These are phyloP conservation scores for Drosophila suboccidentalis DNA, from an alignment of 2,888 invertebrate genomes.

Conservation along the genomic window DNA sequence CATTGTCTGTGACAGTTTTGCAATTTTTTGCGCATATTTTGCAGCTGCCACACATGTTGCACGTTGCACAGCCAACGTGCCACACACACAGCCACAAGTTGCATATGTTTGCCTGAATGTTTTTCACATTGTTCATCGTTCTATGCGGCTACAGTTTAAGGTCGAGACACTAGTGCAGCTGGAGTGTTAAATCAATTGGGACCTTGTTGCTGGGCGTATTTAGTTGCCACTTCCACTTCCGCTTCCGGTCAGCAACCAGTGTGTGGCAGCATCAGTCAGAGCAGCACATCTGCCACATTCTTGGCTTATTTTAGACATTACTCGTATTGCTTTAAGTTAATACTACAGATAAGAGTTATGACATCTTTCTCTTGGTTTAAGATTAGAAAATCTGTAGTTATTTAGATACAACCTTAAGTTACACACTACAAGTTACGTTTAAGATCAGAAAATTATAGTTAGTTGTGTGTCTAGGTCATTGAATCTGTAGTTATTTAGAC, in stretches of 20 bases:
- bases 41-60: slow-evolving; percentile 66
- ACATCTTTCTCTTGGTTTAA: not conserved
- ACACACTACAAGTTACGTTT: no score
- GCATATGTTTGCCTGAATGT: slow-evolving; percentile 17
- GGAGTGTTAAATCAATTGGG: slow-evolving; percentile 81
- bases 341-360: not conserved
- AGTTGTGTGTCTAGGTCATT: not conserved
- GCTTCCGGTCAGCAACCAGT: slow-evolving; percentile 28
- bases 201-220: slow-evolving; percentile 74
- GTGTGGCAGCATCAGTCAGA: slow-evolving; percentile 42
- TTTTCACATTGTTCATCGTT: slow-evolving; percentile 54
- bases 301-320: slow-evolving; percentile 53
- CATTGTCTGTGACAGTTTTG: slow-evolving; percentile 53
- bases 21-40: slow-evolving; percentile 67
- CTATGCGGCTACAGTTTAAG: slow-evolving; percentile 13
- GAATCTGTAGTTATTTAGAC: not conserved
- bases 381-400: not conserved
- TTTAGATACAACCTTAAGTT: no score
- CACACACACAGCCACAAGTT: slow-evolving; percentile 19
- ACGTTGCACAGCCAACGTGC: slow-evolving; percentile 58
- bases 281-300: slow-evolving; percentile 63
- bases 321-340: slow-evolving; percentile 52
- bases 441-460: not conserved
- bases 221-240: slow-evolving; percentile 68
- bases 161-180: slow-evolving; percentile 38